Base-by-base conservation (phyloP, 2,888 invertebrate genomes). In the Phalangium opilio region DNA sequence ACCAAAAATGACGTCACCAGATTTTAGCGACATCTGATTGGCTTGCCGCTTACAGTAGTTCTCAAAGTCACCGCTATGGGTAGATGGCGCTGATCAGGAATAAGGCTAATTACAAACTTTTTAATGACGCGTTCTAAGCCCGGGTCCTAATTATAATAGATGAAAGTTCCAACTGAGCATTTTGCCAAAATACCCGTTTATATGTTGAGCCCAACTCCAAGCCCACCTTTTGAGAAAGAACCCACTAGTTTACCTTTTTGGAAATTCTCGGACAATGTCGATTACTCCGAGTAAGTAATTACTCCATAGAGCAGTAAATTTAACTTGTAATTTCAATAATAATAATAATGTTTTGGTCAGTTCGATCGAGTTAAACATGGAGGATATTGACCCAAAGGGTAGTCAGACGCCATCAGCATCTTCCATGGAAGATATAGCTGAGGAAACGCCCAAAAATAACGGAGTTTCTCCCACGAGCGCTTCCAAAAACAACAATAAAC, bases 101-200 rank as follows among this genome's bases (percentile, higher is more conserved):
- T n/a, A n/a, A n/a, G n/a, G n/a, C n/a, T n/a, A n/a, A n/a, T n/a
- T n/a, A n/a, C n/a, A n/a, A n/a, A n/a, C n/a, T n/a, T n/a, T n/a
- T n/a, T n/a, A n/a, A n/a, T n/a, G n/a, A n/a, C n/a, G n/a, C n/a
- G n/a, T n/a, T n/a, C n/a, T n/a, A n/a, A n/a, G n/a, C n/a, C n/a
- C n/a, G n/a, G n/a, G n/a, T n/a, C n/a, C n/a, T n/a, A n/a, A n/a
- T n/a, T n/a, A n/a, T n/a, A n/a, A n/a, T n/a, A 87, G 82, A 90
- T 93, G 90, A 78, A 86, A 58, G 87, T 93, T 62, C 91, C 91
- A 19, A 86, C 87, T 60, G 90, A 91, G 66, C 89, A 91, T 66
- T 91, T 91, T 68, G 81, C 87, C 21, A 85, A 86, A 67, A 86
- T 91, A 56, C 91, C 93, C 3, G 89, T 93, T 53, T 89, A 87